phyloP scores from a whole-genome alignment of 2,113 vertebrate genomes.

The Pungitius pungitius region DNA sequence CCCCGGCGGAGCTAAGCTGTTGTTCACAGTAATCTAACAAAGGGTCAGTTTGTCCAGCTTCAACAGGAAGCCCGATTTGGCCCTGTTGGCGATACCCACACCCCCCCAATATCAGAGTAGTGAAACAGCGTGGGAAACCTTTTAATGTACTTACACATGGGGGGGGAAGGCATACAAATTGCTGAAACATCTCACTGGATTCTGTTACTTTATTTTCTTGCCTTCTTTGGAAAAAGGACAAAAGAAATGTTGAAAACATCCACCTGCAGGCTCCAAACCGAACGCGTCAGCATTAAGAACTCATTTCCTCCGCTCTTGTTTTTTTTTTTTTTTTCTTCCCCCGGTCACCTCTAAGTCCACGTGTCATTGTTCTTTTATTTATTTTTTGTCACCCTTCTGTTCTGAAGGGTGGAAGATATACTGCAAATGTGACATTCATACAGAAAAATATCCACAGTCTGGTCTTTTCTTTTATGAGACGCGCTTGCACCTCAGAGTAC shows the following conservation, averaged over 20 bases:
- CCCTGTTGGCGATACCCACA: background rate
- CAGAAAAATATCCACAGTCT: conserved; percentile 62
- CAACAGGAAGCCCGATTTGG: background rate
- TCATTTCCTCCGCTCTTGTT: background rate
- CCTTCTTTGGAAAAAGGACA: conserved; percentile 63
- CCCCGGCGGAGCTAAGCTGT: background rate
- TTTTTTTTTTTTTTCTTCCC: background rate
- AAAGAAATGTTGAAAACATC: conserved; percentile 60
- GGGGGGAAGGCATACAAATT: too few species aligned
- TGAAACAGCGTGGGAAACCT: background rate
- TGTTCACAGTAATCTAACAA: background rate
- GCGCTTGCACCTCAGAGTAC: conserved; percentile 46
- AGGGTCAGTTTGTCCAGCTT: background rate
- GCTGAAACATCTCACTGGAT: conserved; percentile 26
- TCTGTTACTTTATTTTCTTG: conserved; percentile 70
- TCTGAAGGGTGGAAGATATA: conserved; percentile 47
- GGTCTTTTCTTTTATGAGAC: conserved; percentile 32
- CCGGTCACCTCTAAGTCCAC: conserved; percentile 41
- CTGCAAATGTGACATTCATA: conserved; percentile 56
- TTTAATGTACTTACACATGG: too few species aligned
- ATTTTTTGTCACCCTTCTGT: conserved; percentile 5
- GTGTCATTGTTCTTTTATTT: background rate
- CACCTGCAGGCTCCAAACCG: conserved; percentile 53
- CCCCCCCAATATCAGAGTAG: background rate
- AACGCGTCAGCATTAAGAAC: conserved; percentile 48